Percentiles rank a stretch among this genome's conserved stretches.
These are phyloP conservation scores for Alouatta palliata DNA, from an alignment of 2,113 vertebrate species.

Conservation along the genomic window DNA sequence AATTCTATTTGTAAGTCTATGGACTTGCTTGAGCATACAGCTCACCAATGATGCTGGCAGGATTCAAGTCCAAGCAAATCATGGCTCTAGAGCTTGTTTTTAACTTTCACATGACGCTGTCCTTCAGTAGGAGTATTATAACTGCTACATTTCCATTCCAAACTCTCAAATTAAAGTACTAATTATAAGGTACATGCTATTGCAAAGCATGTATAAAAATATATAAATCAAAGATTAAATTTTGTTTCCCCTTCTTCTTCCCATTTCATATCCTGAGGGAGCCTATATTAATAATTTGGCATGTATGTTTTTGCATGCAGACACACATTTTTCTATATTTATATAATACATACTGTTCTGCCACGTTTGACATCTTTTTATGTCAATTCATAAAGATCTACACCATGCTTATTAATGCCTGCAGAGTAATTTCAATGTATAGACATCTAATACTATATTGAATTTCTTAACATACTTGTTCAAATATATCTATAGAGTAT, in stretches of 20 bases:
- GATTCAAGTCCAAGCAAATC: neutral
- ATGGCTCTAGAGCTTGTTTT: neutral
- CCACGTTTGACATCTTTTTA: constrained; percentile 2
- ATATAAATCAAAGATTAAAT: neutral
- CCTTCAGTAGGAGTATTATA: neutral
- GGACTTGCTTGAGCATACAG: neutral
- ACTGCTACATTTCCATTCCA: neutral
- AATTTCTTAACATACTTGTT: neutral
- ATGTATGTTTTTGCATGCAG: neutral
- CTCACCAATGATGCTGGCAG: neutral
- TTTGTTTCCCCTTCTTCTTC: neutral
- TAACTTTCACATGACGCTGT: neutral
- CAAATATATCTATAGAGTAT: neutral
- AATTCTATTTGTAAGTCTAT: neutral
- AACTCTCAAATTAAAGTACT: neutral
- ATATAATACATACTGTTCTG: neutral
- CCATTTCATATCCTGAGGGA: neutral
- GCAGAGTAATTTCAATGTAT: neutral
- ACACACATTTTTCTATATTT: neutral
- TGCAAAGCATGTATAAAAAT: neutral
- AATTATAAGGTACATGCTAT: neutral
- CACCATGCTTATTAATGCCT: neutral
- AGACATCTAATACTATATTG: neutral
- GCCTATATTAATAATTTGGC: neutral
- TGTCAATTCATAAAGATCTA: neutral